Conservation (phyloP, 2,113 vertebrate genomes). For the Brachypteracias leptosomus region DNA sequence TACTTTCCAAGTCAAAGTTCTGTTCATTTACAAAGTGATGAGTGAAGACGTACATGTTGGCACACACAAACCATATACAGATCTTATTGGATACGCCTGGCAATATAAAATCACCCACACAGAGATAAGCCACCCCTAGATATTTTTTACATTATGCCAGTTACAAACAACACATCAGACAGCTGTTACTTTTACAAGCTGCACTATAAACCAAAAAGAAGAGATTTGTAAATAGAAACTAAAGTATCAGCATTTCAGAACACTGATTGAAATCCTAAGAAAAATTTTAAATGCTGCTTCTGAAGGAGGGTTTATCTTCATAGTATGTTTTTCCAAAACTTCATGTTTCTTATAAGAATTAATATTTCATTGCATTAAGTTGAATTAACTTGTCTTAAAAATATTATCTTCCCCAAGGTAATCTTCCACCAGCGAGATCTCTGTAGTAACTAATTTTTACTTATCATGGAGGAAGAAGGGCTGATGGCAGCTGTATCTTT, state of each 20-base stretch:
- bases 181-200: background rate
- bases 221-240: background rate
- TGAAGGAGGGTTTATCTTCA: background rate
- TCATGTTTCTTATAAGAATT: background rate
- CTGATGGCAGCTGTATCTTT: background rate
- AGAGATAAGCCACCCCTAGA: background rate
- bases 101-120: background rate
- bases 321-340: background rate
- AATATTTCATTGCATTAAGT: background rate
- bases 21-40: background rate
- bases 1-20: background rate
- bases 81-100: background rate
- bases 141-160: background rate
- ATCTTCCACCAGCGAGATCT: too few relatives aligned
- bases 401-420: background rate
- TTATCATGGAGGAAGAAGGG: background rate
- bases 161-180: background rate
- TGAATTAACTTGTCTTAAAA: background rate
- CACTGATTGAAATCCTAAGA: background rate
- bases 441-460: background rate
- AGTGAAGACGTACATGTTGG: accelerated
- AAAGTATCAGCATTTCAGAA: background rate
- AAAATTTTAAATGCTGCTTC: background rate
- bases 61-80: background rate
- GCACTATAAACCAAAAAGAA: background rate